Conservation (phyloP, 2,113 vertebrate species). For the Trinectes maculatus region DNA sequence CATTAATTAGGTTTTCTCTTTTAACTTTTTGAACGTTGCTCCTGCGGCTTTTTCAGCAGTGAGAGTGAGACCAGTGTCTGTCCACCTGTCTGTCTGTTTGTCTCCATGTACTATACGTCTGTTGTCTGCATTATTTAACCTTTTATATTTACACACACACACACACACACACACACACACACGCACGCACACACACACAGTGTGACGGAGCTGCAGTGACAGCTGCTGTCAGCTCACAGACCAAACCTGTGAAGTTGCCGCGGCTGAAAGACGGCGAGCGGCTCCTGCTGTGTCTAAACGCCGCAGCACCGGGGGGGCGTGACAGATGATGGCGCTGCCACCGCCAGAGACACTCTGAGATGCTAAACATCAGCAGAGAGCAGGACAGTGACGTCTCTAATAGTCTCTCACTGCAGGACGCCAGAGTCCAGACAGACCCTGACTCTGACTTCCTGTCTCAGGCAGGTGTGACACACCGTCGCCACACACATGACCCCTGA, state of each 20-base stretch:
- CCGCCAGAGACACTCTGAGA: slow-evolving; percentile 44
- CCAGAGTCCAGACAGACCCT: no score
- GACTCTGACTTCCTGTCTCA: no score
- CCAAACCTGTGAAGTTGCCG: background rate
- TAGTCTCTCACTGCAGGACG: no score
- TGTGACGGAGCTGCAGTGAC: slow-evolving; percentile 33
- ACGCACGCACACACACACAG: background rate
- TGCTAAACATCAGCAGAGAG: slow-evolving; percentile 26
- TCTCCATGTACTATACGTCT: no score
- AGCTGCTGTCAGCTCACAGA: slow-evolving; percentile 18
- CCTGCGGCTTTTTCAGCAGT: slow-evolving; percentile 29
- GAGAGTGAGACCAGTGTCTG: slow-evolving; percentile 1
- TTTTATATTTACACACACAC: background rate
- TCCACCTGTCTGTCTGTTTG: slow-evolving; percentile 6
- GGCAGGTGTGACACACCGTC: no score
- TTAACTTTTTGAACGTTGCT: slow-evolving; percentile 49
- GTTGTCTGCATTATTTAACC: no score
- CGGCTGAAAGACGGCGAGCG: slow-evolving; percentile 51
- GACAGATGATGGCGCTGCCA: slow-evolving; percentile 20
- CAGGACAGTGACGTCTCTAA: no score
- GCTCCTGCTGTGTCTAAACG: slow-evolving; percentile 44
- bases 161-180: background rate
- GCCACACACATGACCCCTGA: no score
- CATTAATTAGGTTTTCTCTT: slow-evolving; percentile 71
- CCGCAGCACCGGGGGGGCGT: background rate